phyloP scores from a whole-genome alignment of 35 echinoderm and acorn worm species.

The Lytechinus variegatus region DNA sequence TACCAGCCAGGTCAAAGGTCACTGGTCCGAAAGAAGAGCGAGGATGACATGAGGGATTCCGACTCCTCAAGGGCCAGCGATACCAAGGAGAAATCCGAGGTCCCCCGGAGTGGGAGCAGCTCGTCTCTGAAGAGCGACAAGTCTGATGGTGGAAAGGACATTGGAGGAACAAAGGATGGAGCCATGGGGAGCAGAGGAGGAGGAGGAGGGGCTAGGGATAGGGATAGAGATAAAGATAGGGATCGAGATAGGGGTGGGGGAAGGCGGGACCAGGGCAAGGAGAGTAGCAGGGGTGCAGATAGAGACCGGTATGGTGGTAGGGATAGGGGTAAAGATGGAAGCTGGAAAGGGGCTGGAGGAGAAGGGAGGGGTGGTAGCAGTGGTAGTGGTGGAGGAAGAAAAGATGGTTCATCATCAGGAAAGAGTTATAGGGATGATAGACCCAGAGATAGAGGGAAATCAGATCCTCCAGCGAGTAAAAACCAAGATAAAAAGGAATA shows the following conservation, averaged over 20 bases:
- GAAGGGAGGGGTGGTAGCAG: not conserved
- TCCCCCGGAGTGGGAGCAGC: not conserved
- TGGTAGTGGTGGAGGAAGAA: not conserved
- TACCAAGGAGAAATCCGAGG: not conserved
- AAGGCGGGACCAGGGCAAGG: not conserved
- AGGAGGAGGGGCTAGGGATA: not conserved
- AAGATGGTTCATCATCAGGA: not conserved
- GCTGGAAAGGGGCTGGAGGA: no score
- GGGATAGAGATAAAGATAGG: not conserved
- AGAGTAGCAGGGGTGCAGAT: not conserved
- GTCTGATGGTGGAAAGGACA: not conserved
- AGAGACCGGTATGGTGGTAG: not conserved
- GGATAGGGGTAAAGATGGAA: not conserved
- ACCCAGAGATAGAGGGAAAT: not conserved
- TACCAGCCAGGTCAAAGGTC: slow-evolving; percentile 36
- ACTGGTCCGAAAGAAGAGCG: not conserved
- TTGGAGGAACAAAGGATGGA: not conserved
- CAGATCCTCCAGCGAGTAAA: not conserved
- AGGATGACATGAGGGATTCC: not conserved
- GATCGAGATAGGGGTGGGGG: not conserved
- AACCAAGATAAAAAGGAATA: not conserved
- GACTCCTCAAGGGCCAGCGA: not conserved
- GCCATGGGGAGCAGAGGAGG: not conserved
- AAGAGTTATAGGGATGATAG: not conserved
- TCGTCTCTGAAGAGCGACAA: slow-evolving; percentile 20